Conservation (phyloP, 2,113 vertebrate species). For the Ovis aries region ARS-UI_Ramb_v3.0 NC_056056.1:88911001-88911500, state of each 20-base stretch:
- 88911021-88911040: conserved; percentile 7
- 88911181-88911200: conserved; percentile 32
- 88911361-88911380: neutral
- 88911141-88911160: conserved; percentile 37
- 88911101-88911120: conserved; percentile 40
- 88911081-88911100: conserved; percentile 21
- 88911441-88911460: neutral
- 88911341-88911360: neutral
- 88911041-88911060: conserved; percentile 21
- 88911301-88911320: conserved; percentile 5
- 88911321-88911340: neutral
- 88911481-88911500: neutral
- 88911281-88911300: conserved; percentile 37
- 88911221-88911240: neutral
- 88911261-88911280: conserved; percentile 13
- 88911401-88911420: neutral
- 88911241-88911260: neutral
- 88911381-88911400: neutral
- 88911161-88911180: conserved; percentile 40
- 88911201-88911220: neutral
- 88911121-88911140: conserved; percentile 22
- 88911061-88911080: conserved; percentile 3
- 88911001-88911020: conserved; percentile 15
- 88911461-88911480: neutral
- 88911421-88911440: neutral